Conservation (phyloP, 2,797 vertebrate genomes). For the Lemur catta region DNA sequence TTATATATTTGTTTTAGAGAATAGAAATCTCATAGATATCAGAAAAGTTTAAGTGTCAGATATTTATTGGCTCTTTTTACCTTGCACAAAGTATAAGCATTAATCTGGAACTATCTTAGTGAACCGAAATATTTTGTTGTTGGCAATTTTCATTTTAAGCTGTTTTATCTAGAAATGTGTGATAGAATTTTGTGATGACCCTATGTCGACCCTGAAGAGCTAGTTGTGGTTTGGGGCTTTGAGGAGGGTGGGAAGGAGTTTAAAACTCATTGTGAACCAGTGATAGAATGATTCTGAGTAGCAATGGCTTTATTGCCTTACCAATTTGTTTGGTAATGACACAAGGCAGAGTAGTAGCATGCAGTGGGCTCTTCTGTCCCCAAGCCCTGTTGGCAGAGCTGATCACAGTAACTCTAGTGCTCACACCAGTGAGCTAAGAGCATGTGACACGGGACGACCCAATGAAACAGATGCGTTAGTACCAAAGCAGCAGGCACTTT, state of each 20-base stretch:
- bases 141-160: not conserved
- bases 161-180: not conserved
- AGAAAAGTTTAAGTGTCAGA: not conserved
- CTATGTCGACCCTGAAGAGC: not conserved
- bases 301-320: not conserved
- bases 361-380: not conserved
- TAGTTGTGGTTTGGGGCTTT: not conserved
- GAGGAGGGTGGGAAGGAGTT: not conserved
- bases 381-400: fast-evolving
- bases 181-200: not conserved
- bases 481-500: constrained; percentile 9
- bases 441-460: not conserved
- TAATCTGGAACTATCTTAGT: not conserved
- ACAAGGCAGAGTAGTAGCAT: not conserved
- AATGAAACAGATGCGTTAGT: constrained; percentile 30
- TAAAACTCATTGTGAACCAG: not conserved
- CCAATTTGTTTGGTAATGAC: not conserved
- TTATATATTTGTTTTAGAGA: not conserved
- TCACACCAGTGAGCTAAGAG: not conserved
- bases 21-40: not conserved
- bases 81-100: not conserved
- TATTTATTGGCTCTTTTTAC: not conserved
- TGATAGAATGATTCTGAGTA: not conserved
- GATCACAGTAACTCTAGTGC: not conserved
- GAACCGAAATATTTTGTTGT: not conserved